A percentile compares a stretch with the other conserved stretches of the same genome.
Evolutionary conservation across 37 sponge, comb jelly and placozoan species (phyloP).

Genomic region (Halisarca cf. caerulea): DNA sequence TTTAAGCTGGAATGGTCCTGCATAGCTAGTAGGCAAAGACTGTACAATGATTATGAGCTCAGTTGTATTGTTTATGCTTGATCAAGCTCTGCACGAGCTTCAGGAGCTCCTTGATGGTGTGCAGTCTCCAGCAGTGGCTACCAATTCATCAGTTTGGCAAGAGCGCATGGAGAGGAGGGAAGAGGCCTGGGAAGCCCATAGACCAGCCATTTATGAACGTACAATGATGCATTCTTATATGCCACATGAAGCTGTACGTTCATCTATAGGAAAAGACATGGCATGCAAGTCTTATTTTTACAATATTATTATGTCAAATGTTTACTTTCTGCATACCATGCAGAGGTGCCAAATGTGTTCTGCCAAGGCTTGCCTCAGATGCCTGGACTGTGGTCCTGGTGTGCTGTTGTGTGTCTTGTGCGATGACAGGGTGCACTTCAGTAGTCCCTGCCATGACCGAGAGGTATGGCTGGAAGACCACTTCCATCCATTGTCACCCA

Average conservation of each 20-base stretch:
- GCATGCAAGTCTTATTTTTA: background rate
- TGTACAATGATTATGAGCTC: background rate
- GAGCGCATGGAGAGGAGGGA: background rate
- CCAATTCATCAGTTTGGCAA: constrained; percentile 10
- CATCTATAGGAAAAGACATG: too few species aligned
- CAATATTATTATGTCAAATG: background rate
- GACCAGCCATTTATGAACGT: constrained; percentile 20
- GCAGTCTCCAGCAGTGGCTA: constrained; percentile 14
- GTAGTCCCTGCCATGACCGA: constrained; percentile 18
- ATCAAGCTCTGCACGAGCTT: constrained; percentile 12
- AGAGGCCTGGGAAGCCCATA: constrained; percentile 15
- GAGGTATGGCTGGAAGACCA: constrained; percentile 6
- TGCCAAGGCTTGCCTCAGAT: background rate
- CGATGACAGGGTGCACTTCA: background rate
- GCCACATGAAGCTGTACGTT: background rate
- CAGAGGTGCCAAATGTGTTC: constrained; percentile 14
- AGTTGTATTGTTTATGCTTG: background rate
- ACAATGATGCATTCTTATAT: too few species aligned
- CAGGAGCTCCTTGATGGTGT: background rate
- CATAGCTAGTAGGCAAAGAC: background rate
- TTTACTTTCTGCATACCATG: background rate
- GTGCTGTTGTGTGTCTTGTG: background rate
- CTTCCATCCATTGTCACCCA: constrained; percentile 17
- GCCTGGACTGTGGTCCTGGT: constrained; percentile 14
- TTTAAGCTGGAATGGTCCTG: background rate